These are phyloP conservation scores for Zaprionus nigranus DNA, from an alignment of 1,140 invertebrate species.

Conservation along the genomic window DNA sequence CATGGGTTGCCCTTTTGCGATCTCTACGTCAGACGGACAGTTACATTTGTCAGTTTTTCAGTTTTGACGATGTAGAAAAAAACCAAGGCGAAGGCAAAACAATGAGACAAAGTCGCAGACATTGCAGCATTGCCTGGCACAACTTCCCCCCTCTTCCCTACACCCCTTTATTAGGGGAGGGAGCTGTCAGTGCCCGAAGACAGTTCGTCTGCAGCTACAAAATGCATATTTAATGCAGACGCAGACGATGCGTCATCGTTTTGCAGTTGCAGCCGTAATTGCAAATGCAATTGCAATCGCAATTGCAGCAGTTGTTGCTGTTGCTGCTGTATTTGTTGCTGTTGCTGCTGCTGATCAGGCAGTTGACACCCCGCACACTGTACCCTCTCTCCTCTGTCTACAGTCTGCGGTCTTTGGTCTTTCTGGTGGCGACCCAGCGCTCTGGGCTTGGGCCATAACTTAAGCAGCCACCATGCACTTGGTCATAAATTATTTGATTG, in stretches of 20 bases:
- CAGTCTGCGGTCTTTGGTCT: neutral
- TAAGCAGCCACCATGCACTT: slow-evolving; percentile 78
- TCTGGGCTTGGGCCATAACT: slow-evolving; percentile 61
- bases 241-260: slow-evolving; percentile 76
- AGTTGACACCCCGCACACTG: slow-evolving; percentile 60
- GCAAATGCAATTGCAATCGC: slow-evolving; percentile 38
- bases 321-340: slow-evolving; percentile 32
- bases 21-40: slow-evolving; percentile 11
- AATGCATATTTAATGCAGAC: slow-evolving; percentile 73
- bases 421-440: slow-evolving; percentile 25
- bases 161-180: neutral
- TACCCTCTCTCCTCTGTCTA: slow-evolving; percentile 7
- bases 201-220: slow-evolving; percentile 63
- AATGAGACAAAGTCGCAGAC: slow-evolving; percentile 21
- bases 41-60: slow-evolving; percentile 34
- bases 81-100: slow-evolving; percentile 11
- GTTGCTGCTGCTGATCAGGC: slow-evolving; percentile 60
- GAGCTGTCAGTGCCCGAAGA: slow-evolving; percentile 39
- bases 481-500: slow-evolving; percentile 80
- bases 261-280: slow-evolving; percentile 49
- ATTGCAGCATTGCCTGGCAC: slow-evolving; percentile 23
- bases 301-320: slow-evolving; percentile 40
- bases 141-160: too few relatives aligned
- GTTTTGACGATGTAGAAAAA: slow-evolving; percentile 2
- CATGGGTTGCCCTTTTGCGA: slow-evolving; percentile 1